A percentile compares a stretch with the other conserved stretches of the same genome.
phyloP scores from a whole-genome alignment of 2,113 vertebrate genomes.

The Riparia riparia region DNA sequence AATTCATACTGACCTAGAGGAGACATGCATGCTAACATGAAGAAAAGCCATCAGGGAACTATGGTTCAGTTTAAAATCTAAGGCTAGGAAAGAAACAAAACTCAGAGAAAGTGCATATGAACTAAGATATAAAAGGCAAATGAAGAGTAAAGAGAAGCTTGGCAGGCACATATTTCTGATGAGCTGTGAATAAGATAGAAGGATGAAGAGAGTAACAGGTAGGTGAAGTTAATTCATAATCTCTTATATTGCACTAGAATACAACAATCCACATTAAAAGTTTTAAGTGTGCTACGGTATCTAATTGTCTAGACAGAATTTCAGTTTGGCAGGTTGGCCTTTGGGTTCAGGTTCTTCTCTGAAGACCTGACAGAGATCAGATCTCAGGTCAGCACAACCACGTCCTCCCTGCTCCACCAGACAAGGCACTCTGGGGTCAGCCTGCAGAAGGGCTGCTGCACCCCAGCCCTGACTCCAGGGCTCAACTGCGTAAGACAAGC shows the following conservation, averaged over 20 bases:
- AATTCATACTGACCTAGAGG: background rate
- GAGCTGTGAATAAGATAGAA: background rate
- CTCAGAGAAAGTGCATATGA: background rate
- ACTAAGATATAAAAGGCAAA: background rate
- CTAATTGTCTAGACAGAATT: background rate
- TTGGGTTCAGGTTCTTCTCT: background rate
- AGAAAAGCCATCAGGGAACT: background rate
- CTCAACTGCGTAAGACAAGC: accelerated
- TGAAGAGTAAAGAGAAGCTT: background rate
- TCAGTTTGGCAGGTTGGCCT: background rate
- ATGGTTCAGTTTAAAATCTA: background rate
- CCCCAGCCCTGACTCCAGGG: accelerated
- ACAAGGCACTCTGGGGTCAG: background rate
- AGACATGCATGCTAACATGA: background rate
- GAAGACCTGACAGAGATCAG: background rate
- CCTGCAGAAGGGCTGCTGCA: background rate
- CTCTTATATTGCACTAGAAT: background rate
- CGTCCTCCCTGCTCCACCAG: background rate
- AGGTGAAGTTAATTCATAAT: background rate
- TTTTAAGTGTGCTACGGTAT: background rate
- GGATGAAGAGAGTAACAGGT: background rate
- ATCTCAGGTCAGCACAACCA: background rate
- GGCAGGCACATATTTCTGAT: accelerated
- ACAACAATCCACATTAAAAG: background rate
- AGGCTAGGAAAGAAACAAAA: background rate